A percentile compares a stretch with the other conserved stretches of the same genome.
Evolutionary conservation across 2,113 vertebrate genomes (phyloP).

Genomic region (Oenanthe oenanthe): DNA sequence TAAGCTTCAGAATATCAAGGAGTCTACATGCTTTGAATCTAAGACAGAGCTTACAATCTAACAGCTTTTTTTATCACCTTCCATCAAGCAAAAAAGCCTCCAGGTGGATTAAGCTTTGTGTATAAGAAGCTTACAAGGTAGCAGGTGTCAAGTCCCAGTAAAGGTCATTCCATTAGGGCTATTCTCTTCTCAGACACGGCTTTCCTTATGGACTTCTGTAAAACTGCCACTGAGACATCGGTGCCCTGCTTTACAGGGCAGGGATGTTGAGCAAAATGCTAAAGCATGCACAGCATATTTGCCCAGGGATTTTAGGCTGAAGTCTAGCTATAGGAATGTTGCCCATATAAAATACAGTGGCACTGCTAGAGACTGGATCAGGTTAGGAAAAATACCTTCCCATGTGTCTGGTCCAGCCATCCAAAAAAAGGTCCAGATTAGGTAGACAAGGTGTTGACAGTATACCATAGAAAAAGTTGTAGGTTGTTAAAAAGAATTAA

Average conservation of each 20-base stretch:
- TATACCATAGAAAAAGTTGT: not conserved
- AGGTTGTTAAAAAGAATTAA: not conserved
- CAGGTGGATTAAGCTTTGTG: conserved; percentile 76
- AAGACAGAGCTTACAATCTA: conserved; percentile 65
- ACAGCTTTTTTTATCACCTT: conserved; percentile 76
- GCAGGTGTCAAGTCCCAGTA: conserved; percentile 73
- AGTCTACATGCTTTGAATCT: conserved; percentile 72
- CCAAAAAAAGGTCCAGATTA: not conserved
- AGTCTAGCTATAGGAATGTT: not conserved
- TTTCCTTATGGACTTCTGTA: conserved; percentile 64
- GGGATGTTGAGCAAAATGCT: conserved; percentile 40
- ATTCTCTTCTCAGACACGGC: conserved; percentile 58
- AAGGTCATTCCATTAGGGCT: conserved; percentile 74
- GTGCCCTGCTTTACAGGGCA: conserved; percentile 2
- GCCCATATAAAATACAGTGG: not conserved
- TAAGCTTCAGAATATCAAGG: conserved; percentile 67
- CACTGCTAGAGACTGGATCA: not conserved
- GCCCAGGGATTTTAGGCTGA: conserved; percentile 19
- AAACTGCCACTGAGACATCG: not conserved
- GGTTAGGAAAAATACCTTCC: not conserved
- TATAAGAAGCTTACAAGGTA: conserved; percentile 75
- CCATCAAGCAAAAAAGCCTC: conserved; percentile 75
- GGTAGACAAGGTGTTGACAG: not conserved
- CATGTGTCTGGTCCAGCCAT: not conserved
- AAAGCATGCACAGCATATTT: not conserved